Conservation (phyloP, 2,113 vertebrate genomes). For the Aptenodytes patagonicus region DNA sequence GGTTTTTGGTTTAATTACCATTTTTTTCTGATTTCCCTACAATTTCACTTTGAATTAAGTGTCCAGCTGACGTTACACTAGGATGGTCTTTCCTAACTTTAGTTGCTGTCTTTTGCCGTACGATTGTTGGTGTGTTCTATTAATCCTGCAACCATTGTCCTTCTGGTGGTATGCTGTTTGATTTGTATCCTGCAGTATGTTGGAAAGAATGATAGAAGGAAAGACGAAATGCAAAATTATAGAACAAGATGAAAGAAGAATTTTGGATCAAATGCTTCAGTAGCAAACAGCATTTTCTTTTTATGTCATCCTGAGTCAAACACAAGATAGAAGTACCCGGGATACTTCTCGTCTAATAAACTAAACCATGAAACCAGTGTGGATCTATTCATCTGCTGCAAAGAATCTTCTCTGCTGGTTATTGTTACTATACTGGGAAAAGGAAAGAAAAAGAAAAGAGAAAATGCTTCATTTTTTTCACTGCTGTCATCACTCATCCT, state of each 20-base stretch:
- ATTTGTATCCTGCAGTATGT: background rate
- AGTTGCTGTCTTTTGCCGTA: background rate
- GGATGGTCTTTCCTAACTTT: background rate
- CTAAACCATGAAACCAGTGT: constrained; percentile 7
- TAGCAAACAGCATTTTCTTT: constrained; percentile 32
- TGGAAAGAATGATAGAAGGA: background rate
- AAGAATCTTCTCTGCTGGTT: constrained; percentile 46
- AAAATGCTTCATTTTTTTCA: constrained; percentile 54
- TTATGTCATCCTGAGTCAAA: constrained; percentile 23
- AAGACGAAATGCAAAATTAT: background rate
- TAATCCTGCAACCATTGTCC: background rate
- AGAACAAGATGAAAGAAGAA: constrained; percentile 26
- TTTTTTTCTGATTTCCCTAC: background rate
- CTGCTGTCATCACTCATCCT: constrained; percentile 68
- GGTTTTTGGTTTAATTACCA: background rate
- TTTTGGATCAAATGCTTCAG: constrained; percentile 10
- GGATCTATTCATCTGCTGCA: constrained; percentile 29
- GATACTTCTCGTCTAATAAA: constrained; percentile 53
- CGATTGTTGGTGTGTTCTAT: background rate
- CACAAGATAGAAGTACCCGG: constrained; percentile 13
- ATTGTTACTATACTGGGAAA: constrained; percentile 55
- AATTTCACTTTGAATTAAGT: background rate
- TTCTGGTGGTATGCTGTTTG: background rate
- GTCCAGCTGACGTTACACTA: background rate
- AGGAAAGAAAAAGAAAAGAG: constrained; percentile 28